Evolutionary conservation across 2,888 invertebrate genomes (phyloP).

Genomic region (Stomorhina lunata): DNA sequence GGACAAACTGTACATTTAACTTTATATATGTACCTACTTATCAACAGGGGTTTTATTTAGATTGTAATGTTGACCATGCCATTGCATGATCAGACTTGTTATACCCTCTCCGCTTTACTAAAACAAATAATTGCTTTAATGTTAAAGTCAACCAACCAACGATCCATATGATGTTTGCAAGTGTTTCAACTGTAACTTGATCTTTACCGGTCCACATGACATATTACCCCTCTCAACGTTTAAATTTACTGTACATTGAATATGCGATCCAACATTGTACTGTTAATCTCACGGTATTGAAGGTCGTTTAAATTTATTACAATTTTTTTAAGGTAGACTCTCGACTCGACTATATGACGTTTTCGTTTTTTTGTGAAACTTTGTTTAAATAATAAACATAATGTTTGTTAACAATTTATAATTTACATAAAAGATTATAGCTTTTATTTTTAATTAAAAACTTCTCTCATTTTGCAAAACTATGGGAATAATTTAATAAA

Average conservation of each 20-base stretch:
- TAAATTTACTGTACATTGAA: conserved; percentile 6
- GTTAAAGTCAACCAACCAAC: conserved; percentile 17
- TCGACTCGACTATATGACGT: not conserved
- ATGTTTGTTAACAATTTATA: conserved; percentile 14
- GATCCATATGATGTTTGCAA: conserved; percentile 1
- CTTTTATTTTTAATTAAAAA: conserved; percentile 48
- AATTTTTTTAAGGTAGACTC: conserved; percentile 26
- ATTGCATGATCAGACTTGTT: conserved; percentile 27
- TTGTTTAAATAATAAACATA: not conserved
- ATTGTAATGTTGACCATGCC: conserved; percentile 7
- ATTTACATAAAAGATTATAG: conserved; percentile 32
- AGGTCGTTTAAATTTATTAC: conserved; percentile 54
- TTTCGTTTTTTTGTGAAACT: not conserved
- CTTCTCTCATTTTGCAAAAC: conserved; percentile 25
- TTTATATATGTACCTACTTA: not conserved
- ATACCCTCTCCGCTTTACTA: not conserved
- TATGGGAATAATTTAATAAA: conserved; percentile 21
- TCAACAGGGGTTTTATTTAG: not conserved
- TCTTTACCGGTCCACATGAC: conserved; percentile 26
- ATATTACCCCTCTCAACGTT: not conserved
- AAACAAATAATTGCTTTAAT: not conserved
- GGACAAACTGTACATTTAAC: not conserved
- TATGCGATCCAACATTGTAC: conserved; percentile 13
- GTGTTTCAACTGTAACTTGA: conserved; percentile 28
- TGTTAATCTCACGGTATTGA: conserved; percentile 56